Conservation (phyloP, 2,113 vertebrate genomes). For the Cryptotis parvus region DNA sequence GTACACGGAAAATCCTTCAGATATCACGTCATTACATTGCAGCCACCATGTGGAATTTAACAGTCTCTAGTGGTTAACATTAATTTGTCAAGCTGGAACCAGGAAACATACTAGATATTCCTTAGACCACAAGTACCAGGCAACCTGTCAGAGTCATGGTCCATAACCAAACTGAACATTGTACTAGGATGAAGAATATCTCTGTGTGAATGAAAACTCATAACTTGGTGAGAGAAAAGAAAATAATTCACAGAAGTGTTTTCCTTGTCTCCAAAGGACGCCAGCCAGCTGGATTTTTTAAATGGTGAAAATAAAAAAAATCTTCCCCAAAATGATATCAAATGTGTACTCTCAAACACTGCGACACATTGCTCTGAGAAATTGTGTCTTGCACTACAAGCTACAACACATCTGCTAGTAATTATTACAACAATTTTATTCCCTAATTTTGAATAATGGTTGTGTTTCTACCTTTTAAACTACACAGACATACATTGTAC, state of each 20-base stretch:
- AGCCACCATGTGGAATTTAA: background rate
- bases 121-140: background rate
- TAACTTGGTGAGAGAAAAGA: background rate
- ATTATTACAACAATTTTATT: constrained; percentile 85
- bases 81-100: background rate
- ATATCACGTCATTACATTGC: background rate
- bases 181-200: background rate
- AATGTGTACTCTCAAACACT: constrained; percentile 52
- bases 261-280: constrained; percentile 6
- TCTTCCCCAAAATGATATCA: constrained; percentile 1
- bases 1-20: background rate
- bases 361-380: constrained; percentile 84
- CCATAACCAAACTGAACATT: background rate
- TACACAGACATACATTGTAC: constrained; percentile 81
- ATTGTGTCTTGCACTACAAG: constrained; percentile 79
- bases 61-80: background rate
- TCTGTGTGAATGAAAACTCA: background rate
- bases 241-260: constrained; percentile 24
- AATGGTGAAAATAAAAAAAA: background rate
- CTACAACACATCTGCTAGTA: constrained; percentile 85
- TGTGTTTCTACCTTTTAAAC: constrained; percentile 72
- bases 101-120: background rate
- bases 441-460: constrained; percentile 81
- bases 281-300: constrained; percentile 20
- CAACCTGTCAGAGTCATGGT: background rate